phyloP scores from a whole-genome alignment of 2,113 vertebrate species.

The Trogon surrucura region DNA sequence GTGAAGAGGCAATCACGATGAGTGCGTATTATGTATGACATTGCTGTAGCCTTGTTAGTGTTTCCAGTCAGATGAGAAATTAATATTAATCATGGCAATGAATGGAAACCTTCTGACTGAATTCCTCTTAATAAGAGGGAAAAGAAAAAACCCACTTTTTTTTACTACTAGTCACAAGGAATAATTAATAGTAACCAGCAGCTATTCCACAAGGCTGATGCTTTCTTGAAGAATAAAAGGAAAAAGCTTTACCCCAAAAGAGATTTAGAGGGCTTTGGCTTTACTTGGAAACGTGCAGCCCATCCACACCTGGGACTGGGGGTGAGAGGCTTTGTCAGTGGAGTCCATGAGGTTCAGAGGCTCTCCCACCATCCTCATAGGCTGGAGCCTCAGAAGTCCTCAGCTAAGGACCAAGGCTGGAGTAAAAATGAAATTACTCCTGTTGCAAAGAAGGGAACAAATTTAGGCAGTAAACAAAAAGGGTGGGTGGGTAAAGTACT shows the following conservation, averaged over 20 bases:
- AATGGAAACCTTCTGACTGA: background rate
- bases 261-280: background rate
- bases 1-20: background rate
- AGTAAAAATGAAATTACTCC: background rate
- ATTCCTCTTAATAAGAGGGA: background rate
- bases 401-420: background rate
- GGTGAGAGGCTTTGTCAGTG: background rate
- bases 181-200: background rate
- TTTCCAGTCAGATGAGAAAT: slow-evolving; percentile 23
- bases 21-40: background rate
- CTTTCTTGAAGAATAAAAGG: background rate
- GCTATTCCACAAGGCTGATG: background rate
- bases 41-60: background rate
- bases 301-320: background rate
- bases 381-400: background rate
- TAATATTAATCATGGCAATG: background rate
- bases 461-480: background rate
- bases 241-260: background rate
- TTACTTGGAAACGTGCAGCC: background rate
- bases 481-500: background rate
- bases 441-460: background rate
- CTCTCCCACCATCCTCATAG: background rate
- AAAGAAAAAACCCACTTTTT: background rate
- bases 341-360: background rate
- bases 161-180: background rate